Evolutionary conservation across 2,888 invertebrate species (phyloP), one percentile per base, ranked within the genome.

Genomic region (Oconnorella tubifera): DNA sequence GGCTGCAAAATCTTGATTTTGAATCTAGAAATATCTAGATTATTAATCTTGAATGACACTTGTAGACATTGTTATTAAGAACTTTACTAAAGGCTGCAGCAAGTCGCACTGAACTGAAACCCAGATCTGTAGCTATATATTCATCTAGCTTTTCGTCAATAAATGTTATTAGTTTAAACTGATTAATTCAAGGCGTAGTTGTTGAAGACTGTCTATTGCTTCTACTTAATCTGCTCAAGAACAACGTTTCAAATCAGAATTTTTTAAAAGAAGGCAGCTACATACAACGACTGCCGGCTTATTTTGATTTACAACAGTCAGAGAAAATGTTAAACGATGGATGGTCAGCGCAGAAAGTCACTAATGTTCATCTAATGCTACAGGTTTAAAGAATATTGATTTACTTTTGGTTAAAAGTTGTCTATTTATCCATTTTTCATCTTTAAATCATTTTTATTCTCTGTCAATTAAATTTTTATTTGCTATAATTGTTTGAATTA

Each of bases 231-330:
- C 85, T 99, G 61, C 83, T 99, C 19, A 90, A 90, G 78, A 95
- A 94, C 77, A 99, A 99, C 80, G 88, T 91, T 19, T 96, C 95
- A 74, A 99, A 99, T 83, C 98, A 98, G 72, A 96, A 94, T 79
- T 95, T 97, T 78, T 99, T 99, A 80, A 92, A 96, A 83, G 99
- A 99, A 85, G 96, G 95, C 60, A 93, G 92, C 77, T 96, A 93
- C 76, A 92, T 98, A 72, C 92, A 95, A 77, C 88, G 88, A 69
- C 84, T 98, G 77, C 85, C 91, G 1, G 91, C 92, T 0, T 94
- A 93, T 90, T 94, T 96, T 76, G 86, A 78, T 32, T 66, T 70
- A n/a, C 27, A 61, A 65, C 73, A 57, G 72, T 70, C 55, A 68
- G 74, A 32, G 70, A 73, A 28, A 68, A 67, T 62, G 69, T 75